A percentile compares a stretch with the other conserved stretches of the same genome.
These are phyloP conservation scores for Eilema sororculum DNA, from an alignment of 2,888 invertebrate species.

Conservation along the genomic window DNA sequence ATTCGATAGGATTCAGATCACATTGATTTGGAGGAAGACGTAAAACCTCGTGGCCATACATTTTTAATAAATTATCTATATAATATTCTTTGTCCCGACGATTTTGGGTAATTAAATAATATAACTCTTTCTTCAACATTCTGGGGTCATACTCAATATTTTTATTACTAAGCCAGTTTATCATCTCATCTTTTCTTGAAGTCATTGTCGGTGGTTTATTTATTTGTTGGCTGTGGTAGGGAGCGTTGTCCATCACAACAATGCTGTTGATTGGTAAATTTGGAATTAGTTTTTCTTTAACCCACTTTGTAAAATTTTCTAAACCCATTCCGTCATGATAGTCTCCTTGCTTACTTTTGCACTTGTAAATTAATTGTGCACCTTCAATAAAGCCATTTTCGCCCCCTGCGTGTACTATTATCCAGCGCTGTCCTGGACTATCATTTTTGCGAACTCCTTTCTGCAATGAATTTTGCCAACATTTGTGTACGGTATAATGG, in stretches of 20 bases:
- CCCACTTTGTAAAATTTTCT: neutral
- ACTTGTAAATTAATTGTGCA: neutral
- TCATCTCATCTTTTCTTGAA: constrained; percentile 4
- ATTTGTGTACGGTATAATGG: constrained; percentile 36
- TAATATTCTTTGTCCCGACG: constrained; percentile 1
- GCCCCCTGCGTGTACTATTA: neutral
- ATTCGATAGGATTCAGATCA: neutral
- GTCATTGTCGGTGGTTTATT: constrained; percentile 1
- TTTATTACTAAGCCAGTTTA: neutral
- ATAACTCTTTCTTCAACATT: neutral
- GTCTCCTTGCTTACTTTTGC: neutral
- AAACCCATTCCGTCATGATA: constrained; percentile 1
- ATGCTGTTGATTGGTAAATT: neutral
- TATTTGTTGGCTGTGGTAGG: constrained; percentile 7
- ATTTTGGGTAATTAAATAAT: neutral
- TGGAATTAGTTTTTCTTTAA: neutral
- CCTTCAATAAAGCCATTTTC: neutral
- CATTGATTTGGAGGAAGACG: constrained; percentile 5
- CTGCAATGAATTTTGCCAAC: constrained; percentile 27
- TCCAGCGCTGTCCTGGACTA: too few relatives aligned
- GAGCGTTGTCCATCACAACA: neutral
- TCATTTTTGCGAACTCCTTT: neutral
- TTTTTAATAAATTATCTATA: neutral
- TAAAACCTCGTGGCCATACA: constrained; percentile 1
- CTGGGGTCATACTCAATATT: constrained; percentile 6